Base-by-base conservation (phyloP, 2,797 vertebrate species). In the Philypnodon macrostomus region DNA sequence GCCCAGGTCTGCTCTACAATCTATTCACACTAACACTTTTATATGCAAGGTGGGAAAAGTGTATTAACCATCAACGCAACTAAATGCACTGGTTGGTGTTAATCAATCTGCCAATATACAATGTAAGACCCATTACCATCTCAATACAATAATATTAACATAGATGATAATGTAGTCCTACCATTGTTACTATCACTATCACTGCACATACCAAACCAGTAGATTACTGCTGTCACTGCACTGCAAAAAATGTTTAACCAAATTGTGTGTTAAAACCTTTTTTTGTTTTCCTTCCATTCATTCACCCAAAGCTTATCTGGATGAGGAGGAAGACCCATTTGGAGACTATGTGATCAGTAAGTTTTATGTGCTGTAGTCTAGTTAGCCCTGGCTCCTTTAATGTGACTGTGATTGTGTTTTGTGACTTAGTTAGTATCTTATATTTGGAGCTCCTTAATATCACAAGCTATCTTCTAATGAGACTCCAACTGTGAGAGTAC, bases 341-440 rank as follows among this genome's bases (percentile, higher is more conserved):
- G 81, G 84, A 64, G 83, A 89, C 83, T 83, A 83, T 81, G 86
- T 88, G 52, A 85, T 88, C 80, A 87, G 87, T 90, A 89, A 90
- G 89, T 90, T 65, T 30, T 17, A 3, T 67, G 42, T 71, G 60
- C 58, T 33, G 63, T 5, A 11, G 21, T 38, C 44, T 13, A n/a
- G 26, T 29, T 39, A 49, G 37, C 14, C 16, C 35, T 51, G 2
- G 59, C 10, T 31, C 7, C 34, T 23, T 44, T 14, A 41, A 2
- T 15, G 62, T 80, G 50, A 36, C 17, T 16, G 15, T 62, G 35
- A 55, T 44, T 34, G 48, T 70, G 1, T 46, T 57, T 45, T 32
- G 42, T 67, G 52, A 37, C 51, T 60, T 30, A 18, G 21, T 60
- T 30, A 18, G 21, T 48, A 24, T 47, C 49, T 63, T 18, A 35